Conservation (phyloP, 1,140 invertebrate genomes). For the Drosophila lacertosa region DNA sequence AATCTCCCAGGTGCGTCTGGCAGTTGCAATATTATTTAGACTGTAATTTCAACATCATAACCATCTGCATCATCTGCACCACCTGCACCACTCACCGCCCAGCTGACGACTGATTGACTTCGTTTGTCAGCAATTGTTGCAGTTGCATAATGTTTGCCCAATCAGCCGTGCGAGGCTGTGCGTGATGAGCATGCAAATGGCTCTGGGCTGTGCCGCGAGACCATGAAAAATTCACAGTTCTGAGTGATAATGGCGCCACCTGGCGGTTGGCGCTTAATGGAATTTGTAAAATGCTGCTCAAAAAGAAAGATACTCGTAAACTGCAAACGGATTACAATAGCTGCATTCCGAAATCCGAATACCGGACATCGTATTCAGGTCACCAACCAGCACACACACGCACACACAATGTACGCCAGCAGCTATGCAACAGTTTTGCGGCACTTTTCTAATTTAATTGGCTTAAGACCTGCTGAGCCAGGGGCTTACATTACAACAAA, state of each 20-base stretch:
- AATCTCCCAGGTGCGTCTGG: background rate
- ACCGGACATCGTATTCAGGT: background rate
- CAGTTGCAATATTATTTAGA: background rate
- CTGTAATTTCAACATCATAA: background rate
- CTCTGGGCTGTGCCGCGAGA: background rate
- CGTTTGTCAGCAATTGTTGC: conserved; percentile 28
- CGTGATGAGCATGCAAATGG: background rate
- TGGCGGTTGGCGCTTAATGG: background rate
- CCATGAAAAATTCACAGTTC: background rate
- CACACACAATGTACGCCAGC: background rate
- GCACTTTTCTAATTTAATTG: conserved; percentile 32
- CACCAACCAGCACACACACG: background rate
- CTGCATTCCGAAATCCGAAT: background rate
- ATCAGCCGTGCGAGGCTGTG: conserved; percentile 18
- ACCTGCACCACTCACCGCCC: background rate
- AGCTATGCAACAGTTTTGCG: conserved; percentile 27
- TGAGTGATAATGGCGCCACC: background rate
- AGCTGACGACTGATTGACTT: conserved; percentile 31
- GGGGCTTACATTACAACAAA: conserved; percentile 3
- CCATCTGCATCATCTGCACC: too few relatives aligned
- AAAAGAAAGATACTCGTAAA: background rate
- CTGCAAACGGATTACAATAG: conserved; percentile 11
- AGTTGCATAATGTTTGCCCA: conserved; percentile 43
- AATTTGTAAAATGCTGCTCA: background rate
- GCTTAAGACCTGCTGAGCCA: conserved; percentile 18